Conservation (phyloP, 2,888 invertebrate genomes). For the Drosophila paranaensis region DNA sequence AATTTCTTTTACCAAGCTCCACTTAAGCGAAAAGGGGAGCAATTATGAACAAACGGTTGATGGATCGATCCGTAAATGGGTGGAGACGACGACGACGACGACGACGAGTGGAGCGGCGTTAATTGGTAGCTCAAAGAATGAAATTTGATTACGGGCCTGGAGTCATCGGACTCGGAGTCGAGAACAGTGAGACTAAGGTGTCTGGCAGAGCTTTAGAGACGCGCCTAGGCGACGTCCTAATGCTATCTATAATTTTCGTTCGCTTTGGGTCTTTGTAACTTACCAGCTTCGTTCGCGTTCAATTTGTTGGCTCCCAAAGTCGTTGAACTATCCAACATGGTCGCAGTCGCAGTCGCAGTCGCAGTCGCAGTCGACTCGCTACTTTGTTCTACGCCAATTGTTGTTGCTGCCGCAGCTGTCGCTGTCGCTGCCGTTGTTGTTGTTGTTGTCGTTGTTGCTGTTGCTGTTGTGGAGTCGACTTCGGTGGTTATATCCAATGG, state of each 20-base stretch:
- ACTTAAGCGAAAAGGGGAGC: slow-evolving; percentile 66
- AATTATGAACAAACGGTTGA: slow-evolving; percentile 65
- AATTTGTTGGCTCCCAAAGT: slow-evolving; percentile 64
- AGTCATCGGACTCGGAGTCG: slow-evolving; percentile 23
- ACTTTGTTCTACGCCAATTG: slow-evolving; percentile 70
- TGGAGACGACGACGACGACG: slow-evolving; percentile 31
- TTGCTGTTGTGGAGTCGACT: slow-evolving; percentile 20
- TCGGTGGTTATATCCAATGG: slow-evolving; percentile 60
- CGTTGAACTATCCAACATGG: slow-evolving; percentile 71
- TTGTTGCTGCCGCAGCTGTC: slow-evolving; percentile 40
- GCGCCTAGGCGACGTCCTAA: slow-evolving; percentile 39
- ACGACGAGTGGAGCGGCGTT: slow-evolving; percentile 53
- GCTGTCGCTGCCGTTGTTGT: slow-evolving; percentile 11
- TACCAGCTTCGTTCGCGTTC: slow-evolving; percentile 72
- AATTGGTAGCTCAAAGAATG: slow-evolving; percentile 69
- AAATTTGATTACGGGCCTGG: slow-evolving; percentile 60
- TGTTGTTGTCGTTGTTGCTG: slow-evolving; percentile 24
- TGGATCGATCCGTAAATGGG: slow-evolving; percentile 62
- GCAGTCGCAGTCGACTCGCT: slow-evolving; percentile 50
- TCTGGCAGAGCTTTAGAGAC: slow-evolving; percentile 58
- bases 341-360: slow-evolving; percentile 37
- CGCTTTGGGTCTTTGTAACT: slow-evolving; percentile 54
- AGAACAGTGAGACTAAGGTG: slow-evolving; percentile 65
- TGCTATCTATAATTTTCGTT: slow-evolving; percentile 69
- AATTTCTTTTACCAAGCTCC: slow-evolving; percentile 58